These are phyloP conservation scores for Xenopus borealis DNA, from an alignment of 2,113 vertebrate genomes.

Conservation along the genomic window DNA sequence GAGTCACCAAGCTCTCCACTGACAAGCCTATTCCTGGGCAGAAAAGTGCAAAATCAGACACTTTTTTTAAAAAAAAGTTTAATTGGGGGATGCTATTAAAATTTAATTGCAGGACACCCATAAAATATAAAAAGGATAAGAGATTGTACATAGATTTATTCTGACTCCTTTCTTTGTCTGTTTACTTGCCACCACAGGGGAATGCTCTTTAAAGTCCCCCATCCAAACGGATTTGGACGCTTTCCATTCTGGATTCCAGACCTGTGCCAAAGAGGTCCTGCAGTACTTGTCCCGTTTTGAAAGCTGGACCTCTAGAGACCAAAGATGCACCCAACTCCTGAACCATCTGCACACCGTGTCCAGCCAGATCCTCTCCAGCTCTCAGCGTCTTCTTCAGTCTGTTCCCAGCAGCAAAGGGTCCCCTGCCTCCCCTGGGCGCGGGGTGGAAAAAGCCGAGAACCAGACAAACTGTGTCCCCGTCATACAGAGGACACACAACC, in stretches of 20 bases:
- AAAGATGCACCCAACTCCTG: slow-evolving; percentile 85
- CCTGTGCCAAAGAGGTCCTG: slow-evolving; percentile 92
- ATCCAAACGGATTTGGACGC: slow-evolving; percentile 85
- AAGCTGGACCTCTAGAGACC: slow-evolving; percentile 86
- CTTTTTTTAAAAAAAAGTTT: no score
- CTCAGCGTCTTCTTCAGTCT: slow-evolving; percentile 68
- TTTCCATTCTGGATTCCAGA: slow-evolving; percentile 92
- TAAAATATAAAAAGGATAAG: neutral
- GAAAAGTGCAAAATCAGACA: no score
- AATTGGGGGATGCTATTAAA: no score
- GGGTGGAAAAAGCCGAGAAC: slow-evolving; percentile 68
- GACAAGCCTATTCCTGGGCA: no score
- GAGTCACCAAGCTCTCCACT: no score
- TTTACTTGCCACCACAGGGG: slow-evolving; percentile 65
- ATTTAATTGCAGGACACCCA: no score
- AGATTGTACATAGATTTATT: neutral
- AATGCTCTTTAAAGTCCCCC: slow-evolving; percentile 78
- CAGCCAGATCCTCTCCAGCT: slow-evolving; percentile 73
- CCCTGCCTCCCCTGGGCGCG: slow-evolving; percentile 53
- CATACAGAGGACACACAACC: slow-evolving; percentile 87
- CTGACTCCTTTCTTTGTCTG: slow-evolving; percentile 37
- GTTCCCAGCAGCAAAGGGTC: slow-evolving; percentile 56
- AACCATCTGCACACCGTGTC: slow-evolving; percentile 84
- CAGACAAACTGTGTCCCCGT: slow-evolving; percentile 90
- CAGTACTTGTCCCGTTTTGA: slow-evolving; percentile 87